Conservation (phyloP, 2,888 invertebrate species). For the Calameuta filiformis region DNA sequence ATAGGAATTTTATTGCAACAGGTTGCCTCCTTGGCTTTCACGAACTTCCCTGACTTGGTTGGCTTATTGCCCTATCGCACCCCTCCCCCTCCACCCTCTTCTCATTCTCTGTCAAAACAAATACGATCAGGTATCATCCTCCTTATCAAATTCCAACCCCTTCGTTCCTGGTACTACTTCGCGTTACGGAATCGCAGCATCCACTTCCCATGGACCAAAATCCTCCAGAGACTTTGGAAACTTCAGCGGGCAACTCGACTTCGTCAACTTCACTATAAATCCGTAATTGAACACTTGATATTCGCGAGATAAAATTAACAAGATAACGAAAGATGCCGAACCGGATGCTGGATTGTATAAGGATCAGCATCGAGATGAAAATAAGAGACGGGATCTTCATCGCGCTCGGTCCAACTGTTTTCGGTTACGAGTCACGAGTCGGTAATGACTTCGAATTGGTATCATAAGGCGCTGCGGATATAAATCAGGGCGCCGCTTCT, state of each 20-base stretch:
- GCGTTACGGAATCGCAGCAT: not conserved
- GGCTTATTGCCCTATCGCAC: conserved; percentile 38
- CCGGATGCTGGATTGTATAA: not conserved
- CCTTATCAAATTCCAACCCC: too few relatives aligned
- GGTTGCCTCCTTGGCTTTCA: conserved; percentile 43
- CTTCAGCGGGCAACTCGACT: not conserved
- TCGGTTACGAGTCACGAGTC: conserved; percentile 22
- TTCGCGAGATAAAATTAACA: not conserved
- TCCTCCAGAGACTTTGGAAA: not conserved
- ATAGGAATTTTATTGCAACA: conserved; percentile 54
- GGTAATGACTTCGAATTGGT: conserved; percentile 26
- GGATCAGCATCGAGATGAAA: not conserved
- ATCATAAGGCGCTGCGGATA: conserved; percentile 10
- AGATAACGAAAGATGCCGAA: not conserved
- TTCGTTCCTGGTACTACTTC: too few relatives aligned
- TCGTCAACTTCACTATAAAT: not conserved
- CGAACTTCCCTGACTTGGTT: conserved; percentile 6
- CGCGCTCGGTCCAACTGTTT: not conserved
- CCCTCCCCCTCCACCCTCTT: not conserved
- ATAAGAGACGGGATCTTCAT: not conserved
- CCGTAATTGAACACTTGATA: not conserved
- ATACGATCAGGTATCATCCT: not conserved
- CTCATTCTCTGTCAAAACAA: conserved; percentile 28
- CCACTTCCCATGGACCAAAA: not conserved
- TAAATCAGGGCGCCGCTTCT: conserved; percentile 8